A percentile compares a stretch with the other conserved stretches of the same genome.
These are phyloP conservation scores for Tolmerus cingulatus DNA, from an alignment of 2,888 invertebrate genomes.

Conservation along the genomic window DNA sequence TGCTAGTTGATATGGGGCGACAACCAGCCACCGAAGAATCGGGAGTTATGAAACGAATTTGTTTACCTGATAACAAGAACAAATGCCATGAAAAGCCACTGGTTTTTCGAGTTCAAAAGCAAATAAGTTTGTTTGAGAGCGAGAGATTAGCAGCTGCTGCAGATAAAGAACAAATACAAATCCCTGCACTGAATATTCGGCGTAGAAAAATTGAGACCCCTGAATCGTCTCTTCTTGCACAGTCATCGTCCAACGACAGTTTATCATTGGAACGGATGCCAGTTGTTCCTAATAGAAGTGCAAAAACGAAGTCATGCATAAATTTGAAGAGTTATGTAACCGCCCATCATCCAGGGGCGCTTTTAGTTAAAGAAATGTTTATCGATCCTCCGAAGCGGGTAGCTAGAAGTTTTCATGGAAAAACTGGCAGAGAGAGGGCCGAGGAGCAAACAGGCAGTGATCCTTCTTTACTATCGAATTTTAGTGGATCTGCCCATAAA, in stretches of 20 bases:
- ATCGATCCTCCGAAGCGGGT: conserved; percentile 66
- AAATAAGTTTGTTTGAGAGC: conserved; percentile 59
- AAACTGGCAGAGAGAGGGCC: conserved; percentile 51
- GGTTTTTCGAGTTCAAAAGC: conserved; percentile 58
- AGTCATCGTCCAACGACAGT: conserved; percentile 45
- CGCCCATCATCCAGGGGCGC: conserved; percentile 60
- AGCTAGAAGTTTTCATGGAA: conserved; percentile 62
- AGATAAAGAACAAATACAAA: conserved; percentile 11
- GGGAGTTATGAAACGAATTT: neutral
- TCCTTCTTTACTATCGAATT: neutral
- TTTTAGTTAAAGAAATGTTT: conserved; percentile 65
- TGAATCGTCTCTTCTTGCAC: neutral
- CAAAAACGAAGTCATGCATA: conserved; percentile 50
- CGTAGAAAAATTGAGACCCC: conserved; percentile 32
- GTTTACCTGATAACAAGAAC: neutral
- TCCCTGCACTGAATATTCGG: conserved; percentile 13
- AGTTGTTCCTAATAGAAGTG: neutral
- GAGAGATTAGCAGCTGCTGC: conserved; percentile 44
- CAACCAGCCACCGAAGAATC: conserved; percentile 47
- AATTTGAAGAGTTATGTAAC: conserved; percentile 47
- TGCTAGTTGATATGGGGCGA: conserved; percentile 66
- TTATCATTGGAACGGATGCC: conserved; percentile 9
- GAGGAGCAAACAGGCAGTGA: neutral
- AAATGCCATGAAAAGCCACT: conserved; percentile 22
- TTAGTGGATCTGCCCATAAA: neutral